Evolutionary conservation across 2,888 invertebrate genomes (phyloP).

Genomic region (Labia minor): DNA sequence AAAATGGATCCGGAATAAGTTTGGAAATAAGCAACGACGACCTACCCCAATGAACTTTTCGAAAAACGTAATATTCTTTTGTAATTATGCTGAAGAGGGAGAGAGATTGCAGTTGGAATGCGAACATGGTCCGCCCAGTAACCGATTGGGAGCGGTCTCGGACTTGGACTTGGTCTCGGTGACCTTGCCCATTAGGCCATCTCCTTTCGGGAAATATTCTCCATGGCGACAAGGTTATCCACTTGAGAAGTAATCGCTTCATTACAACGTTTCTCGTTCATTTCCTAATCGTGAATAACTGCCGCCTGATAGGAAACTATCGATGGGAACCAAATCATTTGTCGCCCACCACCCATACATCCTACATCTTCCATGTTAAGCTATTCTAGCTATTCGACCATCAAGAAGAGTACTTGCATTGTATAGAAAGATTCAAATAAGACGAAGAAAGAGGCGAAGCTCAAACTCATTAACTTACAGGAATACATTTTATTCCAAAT

Average conservation of each 20-base stretch:
- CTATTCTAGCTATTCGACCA: too few relatives aligned
- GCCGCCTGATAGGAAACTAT: too few relatives aligned
- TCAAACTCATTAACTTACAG: too few relatives aligned
- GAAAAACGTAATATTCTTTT: not conserved
- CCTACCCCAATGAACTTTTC: not conserved
- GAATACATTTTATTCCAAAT: too few relatives aligned
- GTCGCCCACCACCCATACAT: not conserved
- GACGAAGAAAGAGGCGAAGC: too few relatives aligned
- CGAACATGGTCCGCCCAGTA: not conserved
- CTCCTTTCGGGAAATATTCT: conserved; percentile 13
- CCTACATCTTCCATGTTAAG: too few relatives aligned
- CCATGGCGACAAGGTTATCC: conserved; percentile 1
- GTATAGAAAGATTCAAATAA: too few relatives aligned
- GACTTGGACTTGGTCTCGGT: conserved; percentile 1
- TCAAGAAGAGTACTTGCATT: too few relatives aligned
- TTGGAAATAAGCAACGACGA: not conserved
- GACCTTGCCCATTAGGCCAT: conserved; percentile 13
- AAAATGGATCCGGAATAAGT: too few relatives aligned
- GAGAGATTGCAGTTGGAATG: conserved; percentile 4
- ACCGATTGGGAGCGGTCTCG: conserved; percentile 13
- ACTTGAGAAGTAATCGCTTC: conserved; percentile 7
- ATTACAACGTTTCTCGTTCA: not conserved
- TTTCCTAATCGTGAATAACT: not conserved
- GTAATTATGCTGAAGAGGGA: not conserved
- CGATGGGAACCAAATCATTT: not conserved